Base-by-base conservation (phyloP, 2,888 invertebrate species). In the Drosophila atripex region DNA sequence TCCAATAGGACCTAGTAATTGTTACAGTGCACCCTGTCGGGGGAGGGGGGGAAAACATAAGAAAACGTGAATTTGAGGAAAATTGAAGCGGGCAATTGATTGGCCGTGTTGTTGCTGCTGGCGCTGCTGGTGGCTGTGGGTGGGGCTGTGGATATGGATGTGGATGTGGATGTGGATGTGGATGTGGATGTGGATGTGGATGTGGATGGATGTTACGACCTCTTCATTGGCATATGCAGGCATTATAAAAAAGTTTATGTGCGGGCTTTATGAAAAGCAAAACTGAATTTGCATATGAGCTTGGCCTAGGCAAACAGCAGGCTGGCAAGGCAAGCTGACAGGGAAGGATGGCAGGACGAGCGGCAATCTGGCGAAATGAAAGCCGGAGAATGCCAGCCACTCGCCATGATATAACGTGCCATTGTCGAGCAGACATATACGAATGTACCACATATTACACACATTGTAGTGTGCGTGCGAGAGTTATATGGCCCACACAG, bases 241-340 rank as follows among this genome's bases (percentile, higher is more conserved):
- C 75, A 77, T 64, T 77, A 75, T 77, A 61, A 72, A 76, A 54
- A 54, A 66, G 66, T 64, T 77, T 55, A 82, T 82, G 74, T 65
- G 79, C 41, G 58, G 49, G 63, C 63, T 80, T 84, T 84, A 77
- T 80, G 75, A 84, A 75, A 80, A 61, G 38, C 64, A 78, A 50
- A 57, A 69, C 35, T 50, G 58, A 63, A 80, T 84, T 84, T 80
- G 85, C 78, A 80, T 78, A 68, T 51, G 77, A 54, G 69, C 63
- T 65, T 18, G 63, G 50, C 32, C 50, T 30, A 23, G 45, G 57
- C 69, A 55, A 65, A 54, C 68, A 46, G 45, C 21, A 21, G 6
- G 39, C 43, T 21, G n/a, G 14, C 35, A n/a, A n/a, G n/a, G 9
- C 6, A 11, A 11, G 11, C 32, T 32, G 39, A 16, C 28, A 28